Evolutionary conservation across 2,797 vertebrate genomes (phyloP), one percentile per base, ranked within the genome.

Genomic region (Enteromius afrohamiltoni): DNA sequence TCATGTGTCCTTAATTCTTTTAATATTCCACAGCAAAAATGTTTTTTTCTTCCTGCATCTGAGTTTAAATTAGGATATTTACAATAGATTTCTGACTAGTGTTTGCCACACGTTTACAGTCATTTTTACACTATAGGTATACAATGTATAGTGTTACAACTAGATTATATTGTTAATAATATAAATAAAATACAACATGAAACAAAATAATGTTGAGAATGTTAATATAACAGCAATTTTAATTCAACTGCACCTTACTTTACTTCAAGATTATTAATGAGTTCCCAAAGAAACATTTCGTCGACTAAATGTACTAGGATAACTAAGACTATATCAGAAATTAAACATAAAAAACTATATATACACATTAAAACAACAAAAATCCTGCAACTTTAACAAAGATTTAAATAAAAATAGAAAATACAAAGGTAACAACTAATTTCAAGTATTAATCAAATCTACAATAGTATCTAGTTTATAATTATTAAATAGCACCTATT

Each of bases 11-110:
- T 76, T 74, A 62, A 6, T 40, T 40, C 13, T 29, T 85, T 87
- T 91, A 89, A 92, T 84, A 82, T 64, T 60, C 34, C 62, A 73
- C 3, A 17, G 34, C 74, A 37, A 37, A 60, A 23, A 76, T 58
- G 13, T 26, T 70, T 23, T 67, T n/a, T n/a, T 4, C 9, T n/a
- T 10, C 14, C n/a, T 42, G 0, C 1, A 0, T 37, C 19, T 16
- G 1, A 11, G 21, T 75, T 16, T 58, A 75, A 75, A n/a, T 16
- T 7, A 34, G 21, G 5, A 53, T n/a, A 53, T 53, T 74, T 53
- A 74, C 14, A 37, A 29, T 75, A 55, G 37, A 55, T 51, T 34
- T 73, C 19, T 34, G 70, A 9, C 16, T 74, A 34, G 10, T 19
- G 69, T 0, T 17, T 71, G 14, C 1, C 71, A 53, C 19, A 74